phyloP scores from a whole-genome alignment of 2,797 vertebrate species.

The Delichon dasypus region DNA sequence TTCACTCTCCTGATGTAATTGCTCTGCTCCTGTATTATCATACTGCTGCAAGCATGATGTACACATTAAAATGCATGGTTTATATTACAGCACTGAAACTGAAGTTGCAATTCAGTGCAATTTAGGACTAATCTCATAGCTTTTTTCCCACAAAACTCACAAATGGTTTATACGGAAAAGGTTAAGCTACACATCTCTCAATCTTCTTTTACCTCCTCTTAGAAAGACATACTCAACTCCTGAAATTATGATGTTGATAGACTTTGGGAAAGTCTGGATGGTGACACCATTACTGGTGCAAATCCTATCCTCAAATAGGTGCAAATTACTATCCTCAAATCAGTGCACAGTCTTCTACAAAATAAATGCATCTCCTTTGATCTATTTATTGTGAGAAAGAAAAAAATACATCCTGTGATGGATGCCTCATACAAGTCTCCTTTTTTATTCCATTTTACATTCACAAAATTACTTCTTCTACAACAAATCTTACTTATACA shows the following conservation, averaged over 20 bases:
- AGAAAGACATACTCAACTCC: background rate
- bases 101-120: background rate
- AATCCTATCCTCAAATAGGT: no score
- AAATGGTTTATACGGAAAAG: background rate
- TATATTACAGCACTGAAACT: background rate
- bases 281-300: background rate
- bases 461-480: background rate
- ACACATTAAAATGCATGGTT: conserved; percentile 16
- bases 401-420: background rate
- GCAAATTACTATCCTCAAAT: background rate
- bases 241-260: background rate
- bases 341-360: background rate
- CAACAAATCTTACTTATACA: background rate
- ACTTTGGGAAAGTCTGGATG: background rate
- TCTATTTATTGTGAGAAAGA: background rate
- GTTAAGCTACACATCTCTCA: background rate
- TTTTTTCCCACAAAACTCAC: background rate
- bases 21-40: background rate
- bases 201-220: background rate
- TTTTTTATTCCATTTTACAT: background rate
- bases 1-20: conserved; percentile 55
- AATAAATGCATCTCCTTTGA: background rate
- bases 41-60: background rate
- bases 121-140: background rate
- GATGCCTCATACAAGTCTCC: background rate